Base-by-base conservation (phyloP, 2,888 invertebrate species). In the Lithophane semibrunnea region DNA sequence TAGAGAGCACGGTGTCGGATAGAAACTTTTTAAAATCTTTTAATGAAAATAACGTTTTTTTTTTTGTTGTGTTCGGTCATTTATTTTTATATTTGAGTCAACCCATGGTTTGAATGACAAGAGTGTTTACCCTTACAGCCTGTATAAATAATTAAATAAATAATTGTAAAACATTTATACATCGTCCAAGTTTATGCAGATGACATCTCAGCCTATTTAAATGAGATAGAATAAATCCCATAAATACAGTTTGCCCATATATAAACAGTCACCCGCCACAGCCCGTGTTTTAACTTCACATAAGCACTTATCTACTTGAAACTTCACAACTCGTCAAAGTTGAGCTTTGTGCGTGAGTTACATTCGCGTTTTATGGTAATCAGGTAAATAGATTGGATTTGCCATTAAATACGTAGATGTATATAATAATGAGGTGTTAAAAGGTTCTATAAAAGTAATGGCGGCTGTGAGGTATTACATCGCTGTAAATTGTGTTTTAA, bases 351-450 rank as follows among this genome's bases (percentile, higher is more conserved):
- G 87, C 87, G 87, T 89, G 79, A 83, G 88, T 84, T 73, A 84
- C 83, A 85, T 87, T 84, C 85, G 83, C 85, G 86, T 90, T 88
- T 86, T 88, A 91, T 90, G 91, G 85, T 88, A 91, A 91, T 67
- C 77, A 90, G 83, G 79, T 88, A 87, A 86, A 88, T 87, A 88
- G 73, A 79, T 47, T 16, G 77, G 83, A 82, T 87, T 84, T 80
- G 42, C 52, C 66, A 71, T 24, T 54, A 73, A 85, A 67, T 67
- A 44, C 58, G 54, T n/a, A 52, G 16, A 44, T 56, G 18, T 44
- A 44, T 37, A 37, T 37, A 37, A 37, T 63, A 79, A 72, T 71
- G 54, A 74, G 37, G 63, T 65, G 44, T 65, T 65, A 29, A 72
- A 73, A 47, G 58, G 47, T 47, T 63, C 24, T 52, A 56, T 65